Evolutionary conservation across 2,888 invertebrate species (phyloP), one percentile per base, ranked within the genome.

Genomic region (Chrysotoxum bicinctum): DNA sequence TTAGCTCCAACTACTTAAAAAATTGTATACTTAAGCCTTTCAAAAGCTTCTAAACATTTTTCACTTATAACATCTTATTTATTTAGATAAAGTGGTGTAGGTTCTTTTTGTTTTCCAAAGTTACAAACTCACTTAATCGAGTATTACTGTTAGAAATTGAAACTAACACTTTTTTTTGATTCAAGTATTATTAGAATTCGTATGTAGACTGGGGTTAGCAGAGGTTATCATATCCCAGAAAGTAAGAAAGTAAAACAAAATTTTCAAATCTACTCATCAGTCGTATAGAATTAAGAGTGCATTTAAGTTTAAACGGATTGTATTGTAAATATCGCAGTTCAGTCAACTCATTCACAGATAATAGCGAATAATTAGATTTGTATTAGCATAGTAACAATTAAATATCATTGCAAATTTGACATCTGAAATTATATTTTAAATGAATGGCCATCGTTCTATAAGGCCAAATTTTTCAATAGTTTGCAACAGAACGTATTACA

Each of bases 211-310:
- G 26, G 32, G 30, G 19, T 23, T 23, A 37, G 1, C 26, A 45
- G 21, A 64, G 64, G 45, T 64, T 64, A 64, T 64, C 64, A 19
- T 64, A 64, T 64, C 64, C 14, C 6, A 26, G 16, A 37, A 58
- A 64, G 16, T 45, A 19, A n/a, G n/a, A n/a, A n/a, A n/a, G n/a
- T n/a, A 6, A 45, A 45, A 14, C 10, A n/a, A 45, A 6, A 9
- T n/a, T 43, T 21, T 58, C 14, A 21, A 3, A 58, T 1, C 21
- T 23, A 10, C 5, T 14, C n/a, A n/a, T 12, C 10, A 43, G 10
- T 43, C 16, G 14, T 12, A 43, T 4, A 45, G 19, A 45, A 64
- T 2, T 30, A 64, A 45, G 19, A 64, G 64, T 32, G 19, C 64
- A 26, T 14, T 8, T 16, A 16, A 9, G 16, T 43, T 43, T 43